Conservation (phyloP, 2,888 invertebrate species). For the Omphaloscelis lunosa region DNA sequence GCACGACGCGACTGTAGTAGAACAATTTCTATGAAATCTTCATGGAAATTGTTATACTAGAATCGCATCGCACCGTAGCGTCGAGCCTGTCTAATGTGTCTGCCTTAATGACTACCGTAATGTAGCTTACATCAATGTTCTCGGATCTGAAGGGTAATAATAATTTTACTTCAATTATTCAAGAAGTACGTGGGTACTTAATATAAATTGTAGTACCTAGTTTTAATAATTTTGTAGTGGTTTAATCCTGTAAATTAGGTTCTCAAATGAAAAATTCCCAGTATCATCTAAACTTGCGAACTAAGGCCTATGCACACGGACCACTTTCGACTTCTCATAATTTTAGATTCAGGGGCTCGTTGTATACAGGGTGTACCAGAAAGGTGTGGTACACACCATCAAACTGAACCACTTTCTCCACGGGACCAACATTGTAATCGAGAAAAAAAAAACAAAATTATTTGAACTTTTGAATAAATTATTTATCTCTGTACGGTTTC, state of each 20-base stretch:
- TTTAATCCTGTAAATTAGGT: background rate
- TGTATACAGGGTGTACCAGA: too few relatives aligned
- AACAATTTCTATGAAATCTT: too few relatives aligned
- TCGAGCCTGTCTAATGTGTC: too few relatives aligned
- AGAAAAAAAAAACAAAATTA: too few relatives aligned
- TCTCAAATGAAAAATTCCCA: constrained; percentile 28
- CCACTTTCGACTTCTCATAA: background rate
- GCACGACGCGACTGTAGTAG: too few relatives aligned
- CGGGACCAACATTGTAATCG: too few relatives aligned
- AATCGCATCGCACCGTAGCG: too few relatives aligned
- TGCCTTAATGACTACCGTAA: background rate
- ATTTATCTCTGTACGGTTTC: too few relatives aligned
- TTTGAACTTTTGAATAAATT: too few relatives aligned
- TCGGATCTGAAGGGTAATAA: background rate
- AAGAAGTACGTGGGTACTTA: background rate
- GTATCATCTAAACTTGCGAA: constrained; percentile 5
- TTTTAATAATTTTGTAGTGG: background rate
- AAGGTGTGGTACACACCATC: too few relatives aligned
- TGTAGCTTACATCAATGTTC: background rate
- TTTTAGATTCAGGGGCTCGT: background rate
- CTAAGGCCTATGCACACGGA: background rate
- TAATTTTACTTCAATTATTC: constrained; percentile 1
- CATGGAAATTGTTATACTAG: too few relatives aligned
- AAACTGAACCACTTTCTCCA: too few relatives aligned
- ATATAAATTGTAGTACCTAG: background rate